Conservation (phyloP, 2,797 vertebrate species). For the Monodelphis domestica region DNA sequence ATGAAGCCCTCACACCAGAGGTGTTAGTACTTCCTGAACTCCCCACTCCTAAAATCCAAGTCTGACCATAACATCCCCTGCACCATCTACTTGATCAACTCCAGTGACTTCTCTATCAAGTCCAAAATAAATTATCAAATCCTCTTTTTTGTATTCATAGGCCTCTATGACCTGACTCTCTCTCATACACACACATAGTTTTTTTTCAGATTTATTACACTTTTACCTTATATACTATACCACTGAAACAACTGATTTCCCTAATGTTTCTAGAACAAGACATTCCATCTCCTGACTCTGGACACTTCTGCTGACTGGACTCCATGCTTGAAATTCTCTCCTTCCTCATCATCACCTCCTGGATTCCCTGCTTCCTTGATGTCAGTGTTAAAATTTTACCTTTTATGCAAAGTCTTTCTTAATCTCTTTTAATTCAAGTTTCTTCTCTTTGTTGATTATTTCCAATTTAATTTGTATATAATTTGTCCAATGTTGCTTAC, state of each 20-base stretch:
- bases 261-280: neutral
- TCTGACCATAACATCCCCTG: neutral
- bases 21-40: too few relatives aligned
- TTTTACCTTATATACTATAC: too few relatives aligned
- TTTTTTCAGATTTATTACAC: neutral
- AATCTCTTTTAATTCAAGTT: neutral
- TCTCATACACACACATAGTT: neutral
- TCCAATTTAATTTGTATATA: neutral
- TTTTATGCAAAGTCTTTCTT: neutral
- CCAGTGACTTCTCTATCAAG: neutral
- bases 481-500: neutral
- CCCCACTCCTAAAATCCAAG: neutral
- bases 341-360: neutral
- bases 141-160: neutral
- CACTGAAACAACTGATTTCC: neutral
- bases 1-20: too few relatives aligned
- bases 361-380: too few relatives aligned
- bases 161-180: neutral
- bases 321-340: neutral
- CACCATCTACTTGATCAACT: neutral
- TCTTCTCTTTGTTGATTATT: neutral
- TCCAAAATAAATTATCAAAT: neutral
- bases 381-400: neutral
- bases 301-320: neutral
- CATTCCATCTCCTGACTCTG: neutral